Evolutionary conservation across 2,888 invertebrate genomes (phyloP).

Genomic region (Entomobrya multifasciata): DNA sequence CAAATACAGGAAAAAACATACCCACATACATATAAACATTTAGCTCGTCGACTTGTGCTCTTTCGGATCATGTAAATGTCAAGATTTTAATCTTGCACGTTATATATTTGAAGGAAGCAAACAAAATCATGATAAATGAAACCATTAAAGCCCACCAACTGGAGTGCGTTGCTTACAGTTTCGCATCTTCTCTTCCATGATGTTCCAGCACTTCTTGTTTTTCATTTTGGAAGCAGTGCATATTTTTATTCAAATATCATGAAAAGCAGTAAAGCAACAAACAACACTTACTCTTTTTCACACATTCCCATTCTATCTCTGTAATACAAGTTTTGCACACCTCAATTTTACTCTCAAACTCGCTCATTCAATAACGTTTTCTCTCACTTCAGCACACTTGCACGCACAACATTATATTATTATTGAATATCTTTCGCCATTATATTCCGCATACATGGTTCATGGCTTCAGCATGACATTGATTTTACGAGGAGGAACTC

Average conservation of each 20-base stretch:
- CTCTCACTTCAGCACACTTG: background rate
- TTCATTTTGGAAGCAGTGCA: background rate
- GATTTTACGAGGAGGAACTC: constrained; percentile 30
- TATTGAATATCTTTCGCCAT: constrained; percentile 5
- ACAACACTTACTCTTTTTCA: background rate
- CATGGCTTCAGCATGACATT: constrained; percentile 24
- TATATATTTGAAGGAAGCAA: too few species aligned
- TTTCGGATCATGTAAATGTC: too few species aligned
- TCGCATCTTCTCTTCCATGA: background rate
- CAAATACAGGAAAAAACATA: too few species aligned
- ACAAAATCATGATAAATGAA: too few species aligned
- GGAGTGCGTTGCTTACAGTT: too few species aligned
- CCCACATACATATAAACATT: too few species aligned
- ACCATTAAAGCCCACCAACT: too few species aligned
- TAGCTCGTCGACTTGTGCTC: too few species aligned
- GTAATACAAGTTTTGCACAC: too few species aligned
- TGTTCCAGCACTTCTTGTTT: background rate
- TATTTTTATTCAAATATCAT: background rate
- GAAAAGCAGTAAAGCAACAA: background rate
- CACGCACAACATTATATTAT: background rate
- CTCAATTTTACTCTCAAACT: constrained; percentile 1
- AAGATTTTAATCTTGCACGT: too few species aligned
- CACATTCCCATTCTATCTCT: too few species aligned
- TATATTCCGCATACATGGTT: background rate
- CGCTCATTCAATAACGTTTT: constrained; percentile 1